Base-by-base conservation (phyloP, 2,113 vertebrate genomes). In the Reinhardtius hippoglossoides region DNA sequence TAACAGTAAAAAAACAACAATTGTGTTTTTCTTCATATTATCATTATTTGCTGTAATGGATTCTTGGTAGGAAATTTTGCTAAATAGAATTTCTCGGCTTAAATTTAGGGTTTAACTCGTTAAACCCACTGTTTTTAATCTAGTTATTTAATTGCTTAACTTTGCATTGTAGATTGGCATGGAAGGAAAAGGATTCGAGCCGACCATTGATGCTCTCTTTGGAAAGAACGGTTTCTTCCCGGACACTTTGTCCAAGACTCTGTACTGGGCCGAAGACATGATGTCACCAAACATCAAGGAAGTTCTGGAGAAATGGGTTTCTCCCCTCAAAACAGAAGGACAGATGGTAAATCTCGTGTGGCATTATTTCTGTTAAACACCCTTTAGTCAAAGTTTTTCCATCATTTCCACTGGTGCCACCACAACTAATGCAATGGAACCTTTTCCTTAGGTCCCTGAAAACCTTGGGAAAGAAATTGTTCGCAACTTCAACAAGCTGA, bases 151-250 rank as follows among this genome's bases (percentile, higher is more conserved):
- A 42, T 64, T 83, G 13, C 55, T 26, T 73, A 18, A 71, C 89
- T 27, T 37, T 88, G 77, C 55, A 15, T 69, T 5, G 24, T 55
- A 98, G 97, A 66, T 97, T 91, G 96, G 96, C 66, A 87, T 98
- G 84, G 96, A 98, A 81, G 97, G 97, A 82, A 97, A 94, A 64
- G 95, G 94, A 1, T 96, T 97, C 69, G 96, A 98, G 76, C 96
- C 97, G 74, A 95, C 95, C 1, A 55, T 98, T 50, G 96, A 97
- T 63, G 95, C 96, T 16, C 77, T 98, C 69, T 98, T 98, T 86
- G 97, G 97, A 84, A 91, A 96, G 55, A 93, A 95, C 21, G 97
- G 97, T 1, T 97, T 98, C 89, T 97, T 98, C 91, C 97, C 97
- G 23, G 95, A 98, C 76, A 94, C 94, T 15, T 77, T 96, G 80